phyloP scores from a whole-genome alignment of 1,140 invertebrate species.

The Chymomyza costata region DNA sequence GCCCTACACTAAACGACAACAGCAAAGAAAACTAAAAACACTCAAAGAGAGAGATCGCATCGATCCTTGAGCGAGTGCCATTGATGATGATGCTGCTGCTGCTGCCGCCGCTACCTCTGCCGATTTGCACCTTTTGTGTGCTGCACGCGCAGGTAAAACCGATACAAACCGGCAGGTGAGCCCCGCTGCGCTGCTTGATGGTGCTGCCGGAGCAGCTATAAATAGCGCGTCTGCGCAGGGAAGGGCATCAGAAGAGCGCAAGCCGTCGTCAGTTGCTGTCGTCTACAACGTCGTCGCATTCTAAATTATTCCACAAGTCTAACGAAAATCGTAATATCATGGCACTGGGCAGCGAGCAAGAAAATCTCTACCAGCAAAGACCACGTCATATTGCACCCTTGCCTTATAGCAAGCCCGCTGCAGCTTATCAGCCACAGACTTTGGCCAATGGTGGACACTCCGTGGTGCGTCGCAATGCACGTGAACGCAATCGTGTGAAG shows the following conservation, averaged over 20 bases:
- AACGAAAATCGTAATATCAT: conserved; percentile 23
- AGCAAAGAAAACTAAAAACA: no score
- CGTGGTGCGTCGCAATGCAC: conserved; percentile 92
- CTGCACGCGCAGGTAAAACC: conserved; percentile 23
- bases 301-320: no score
- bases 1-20: neutral
- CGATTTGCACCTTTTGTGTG: conserved; percentile 37
- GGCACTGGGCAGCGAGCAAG: conserved; percentile 37
- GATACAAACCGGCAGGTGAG: conserved; percentile 35
- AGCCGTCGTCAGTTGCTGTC: conserved; percentile 37
- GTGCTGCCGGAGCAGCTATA: conserved; percentile 41
- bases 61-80: conserved; percentile 35
- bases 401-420: conserved; percentile 3
- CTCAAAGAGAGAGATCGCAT: neutral
- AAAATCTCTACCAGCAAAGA: conserved; percentile 1
- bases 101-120: neutral
- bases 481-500: conserved; percentile 95
- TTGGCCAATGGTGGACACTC: conserved; percentile 71
- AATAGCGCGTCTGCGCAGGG: conserved; percentile 60
- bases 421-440: neutral
- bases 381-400: conserved; percentile 3
- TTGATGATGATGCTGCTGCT: conserved; percentile 6
- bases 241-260: conserved; percentile 71
- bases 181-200: conserved; percentile 13
- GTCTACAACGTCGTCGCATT: no score